Conservation (phyloP, 1,140 invertebrate species). For the Pseudomyrmex cubaensis region DNA sequence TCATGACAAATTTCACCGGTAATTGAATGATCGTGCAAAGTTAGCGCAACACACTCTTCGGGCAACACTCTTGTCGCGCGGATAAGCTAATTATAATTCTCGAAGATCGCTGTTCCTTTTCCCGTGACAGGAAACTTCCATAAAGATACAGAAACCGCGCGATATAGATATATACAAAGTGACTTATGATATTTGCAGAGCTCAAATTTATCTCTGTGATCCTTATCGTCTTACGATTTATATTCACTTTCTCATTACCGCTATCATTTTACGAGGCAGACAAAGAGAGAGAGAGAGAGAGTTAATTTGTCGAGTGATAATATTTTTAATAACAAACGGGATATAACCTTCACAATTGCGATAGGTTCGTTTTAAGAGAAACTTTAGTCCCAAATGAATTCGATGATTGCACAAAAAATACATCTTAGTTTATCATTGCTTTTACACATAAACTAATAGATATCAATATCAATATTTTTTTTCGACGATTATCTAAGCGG, state of each 20-base stretch:
- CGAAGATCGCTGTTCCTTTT: background rate
- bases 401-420: background rate
- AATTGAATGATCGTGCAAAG: conserved; percentile 5
- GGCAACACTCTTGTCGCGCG: background rate
- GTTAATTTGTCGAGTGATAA: conserved; percentile 16
- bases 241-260: conserved; percentile 45
- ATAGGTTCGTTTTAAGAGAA: background rate
- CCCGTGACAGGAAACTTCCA: background rate
- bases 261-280: conserved; percentile 12
- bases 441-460: background rate
- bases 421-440: background rate
- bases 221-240: conserved; percentile 19
- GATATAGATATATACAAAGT: conserved; percentile 42
- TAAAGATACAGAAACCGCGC: background rate
- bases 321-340: conserved; percentile 1
- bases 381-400: background rate
- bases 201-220: background rate
- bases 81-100: conserved; percentile 39
- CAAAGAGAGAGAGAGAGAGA: background rate
- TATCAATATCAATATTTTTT: background rate
- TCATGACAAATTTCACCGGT: background rate
- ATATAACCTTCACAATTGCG: background rate
- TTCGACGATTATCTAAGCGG: background rate
- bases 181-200: conserved; percentile 11
- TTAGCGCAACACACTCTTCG: conserved; percentile 3